Percentiles rank a stretch among this genome's conserved stretches.
phyloP scores from a whole-genome alignment of 2,113 vertebrate species.

The Nestor notabilis region DNA sequence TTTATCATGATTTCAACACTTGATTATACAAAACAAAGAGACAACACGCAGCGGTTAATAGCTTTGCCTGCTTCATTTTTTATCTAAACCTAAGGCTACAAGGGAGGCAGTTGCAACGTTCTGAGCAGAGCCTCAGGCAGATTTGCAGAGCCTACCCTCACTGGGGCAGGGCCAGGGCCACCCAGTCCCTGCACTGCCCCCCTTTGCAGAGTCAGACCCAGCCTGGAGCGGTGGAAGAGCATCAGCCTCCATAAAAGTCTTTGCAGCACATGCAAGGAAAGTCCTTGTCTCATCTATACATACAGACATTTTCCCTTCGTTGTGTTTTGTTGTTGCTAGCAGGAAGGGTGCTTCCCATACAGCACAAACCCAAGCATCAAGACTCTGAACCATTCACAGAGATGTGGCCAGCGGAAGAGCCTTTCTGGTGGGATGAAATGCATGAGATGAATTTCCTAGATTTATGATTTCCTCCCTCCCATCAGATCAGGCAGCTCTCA shows the following conservation, averaged over 20 bases:
- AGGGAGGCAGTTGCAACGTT: neutral
- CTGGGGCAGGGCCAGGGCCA: neutral
- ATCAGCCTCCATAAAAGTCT: neutral
- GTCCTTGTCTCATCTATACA: neutral
- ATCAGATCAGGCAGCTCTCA: neutral
- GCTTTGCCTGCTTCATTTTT: neutral
- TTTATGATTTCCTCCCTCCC: neutral
- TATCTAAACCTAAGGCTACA: neutral
- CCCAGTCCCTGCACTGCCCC: neutral
- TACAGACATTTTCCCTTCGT: neutral
- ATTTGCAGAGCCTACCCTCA: neutral
- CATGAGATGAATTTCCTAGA: neutral
- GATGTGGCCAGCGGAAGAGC: neutral
- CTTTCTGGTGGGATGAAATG: neutral
- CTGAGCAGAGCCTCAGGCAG: neutral
- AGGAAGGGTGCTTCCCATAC: neutral
- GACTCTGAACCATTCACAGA: neutral
- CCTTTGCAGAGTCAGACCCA: neutral
- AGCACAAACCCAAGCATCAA: neutral
- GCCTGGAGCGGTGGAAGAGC: neutral
- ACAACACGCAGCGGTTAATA: neutral
- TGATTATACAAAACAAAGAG: constrained; percentile 46
- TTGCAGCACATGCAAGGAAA: neutral
- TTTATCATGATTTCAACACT: constrained; percentile 35
- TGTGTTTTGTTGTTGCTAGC: neutral